Percentiles rank a stretch among this genome's conserved stretches.
phyloP scores from a whole-genome alignment of 2,888 invertebrate genomes.

The Plemyria rubiginata region DNA sequence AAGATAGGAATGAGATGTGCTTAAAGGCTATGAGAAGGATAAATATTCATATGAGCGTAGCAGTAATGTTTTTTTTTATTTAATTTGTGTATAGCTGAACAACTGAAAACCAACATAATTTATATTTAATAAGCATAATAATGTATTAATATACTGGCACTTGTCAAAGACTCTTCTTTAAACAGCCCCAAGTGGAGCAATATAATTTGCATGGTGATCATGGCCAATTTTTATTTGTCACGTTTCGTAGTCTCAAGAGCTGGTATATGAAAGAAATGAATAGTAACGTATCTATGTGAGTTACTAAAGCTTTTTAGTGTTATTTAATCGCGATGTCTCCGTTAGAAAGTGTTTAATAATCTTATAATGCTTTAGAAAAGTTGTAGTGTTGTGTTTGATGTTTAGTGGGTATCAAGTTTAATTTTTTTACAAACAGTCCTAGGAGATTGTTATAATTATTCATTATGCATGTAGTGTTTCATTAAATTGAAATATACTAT shows the following conservation, averaged over 20 bases:
- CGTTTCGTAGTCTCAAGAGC: not conserved
- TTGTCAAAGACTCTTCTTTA: not conserved
- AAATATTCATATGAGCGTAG: constrained; percentile 11
- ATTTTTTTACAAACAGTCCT: constrained; percentile 24
- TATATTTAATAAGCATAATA: not conserved
- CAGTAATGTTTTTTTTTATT: constrained; percentile 1
- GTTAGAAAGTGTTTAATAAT: not conserved
- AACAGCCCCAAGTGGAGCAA: not conserved
- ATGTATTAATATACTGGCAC: not conserved
- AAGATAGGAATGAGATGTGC: constrained; percentile 47
- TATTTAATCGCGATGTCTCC: constrained; percentile 3
- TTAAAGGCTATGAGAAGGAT: constrained; percentile 36
- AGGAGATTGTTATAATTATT: constrained; percentile 18
- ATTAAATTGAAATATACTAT: constrained; percentile 36
- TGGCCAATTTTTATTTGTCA: too few species aligned
- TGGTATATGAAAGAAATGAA: not conserved
- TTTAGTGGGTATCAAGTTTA: constrained; percentile 9
- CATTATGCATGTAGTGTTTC: constrained; percentile 26
- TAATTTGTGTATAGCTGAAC: not conserved
- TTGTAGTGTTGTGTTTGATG: constrained; percentile 19
- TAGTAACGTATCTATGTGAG: not conserved
- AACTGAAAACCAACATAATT: not conserved
- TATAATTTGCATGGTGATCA: too few species aligned
- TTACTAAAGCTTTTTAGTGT: constrained; percentile 5
- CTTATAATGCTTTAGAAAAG: constrained; percentile 13